Base-by-base conservation (phyloP, 2,113 vertebrate genomes). In the Platysteira castanea region DNA sequence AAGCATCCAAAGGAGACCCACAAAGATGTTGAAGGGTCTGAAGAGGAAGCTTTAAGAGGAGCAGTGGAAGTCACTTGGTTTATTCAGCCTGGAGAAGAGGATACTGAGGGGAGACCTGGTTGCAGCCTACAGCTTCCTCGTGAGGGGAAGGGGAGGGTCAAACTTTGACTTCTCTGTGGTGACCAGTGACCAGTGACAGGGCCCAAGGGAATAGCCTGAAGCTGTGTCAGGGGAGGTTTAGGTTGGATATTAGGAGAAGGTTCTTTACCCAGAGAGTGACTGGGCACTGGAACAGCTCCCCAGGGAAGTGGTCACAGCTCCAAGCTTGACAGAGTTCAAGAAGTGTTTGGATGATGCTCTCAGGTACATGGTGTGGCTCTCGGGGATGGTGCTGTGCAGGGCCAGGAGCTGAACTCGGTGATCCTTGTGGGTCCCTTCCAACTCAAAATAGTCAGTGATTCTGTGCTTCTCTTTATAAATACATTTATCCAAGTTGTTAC, bases 221-320 rank as follows among this genome's bases (percentile, higher is more conserved):
- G 15, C 31, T 31, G 26, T 42, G 13, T 26, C 52, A 50, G 37
- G 15, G 50, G 10, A 39, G n/a, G 18, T 22, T 53, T 39, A 54
- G n/a, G 8, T 21, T 57, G 9, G 31, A 10, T 21, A 20, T 23
- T 1, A 31, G 35, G 10, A 13, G 56, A 76, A 56, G 8, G 2
- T 7, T 57, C 20, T 13, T 42, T 44, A 24, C 9, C 7, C 7
- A 6, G 31, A 50, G 27, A 0, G 9, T 50, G 21, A 2, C 0
- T 30, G 26, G 8, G 7, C 24, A 7, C 35, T 42, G 61, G 20
- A 42, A 50, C 35, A 35, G 15, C 2, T 41, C 16, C 15, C 4
- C 83, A 57, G 31, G 13, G 42, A 30, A 65, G 20, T 13, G 13
- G 3, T 49, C 42, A 30, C 31, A 76, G 16, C 24, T 24, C 16